A percentile compares a stretch with the other conserved stretches of the same genome.
Evolutionary conservation across 2,888 invertebrate genomes (phyloP).

Genomic region (Penaeus monodon): DNA sequence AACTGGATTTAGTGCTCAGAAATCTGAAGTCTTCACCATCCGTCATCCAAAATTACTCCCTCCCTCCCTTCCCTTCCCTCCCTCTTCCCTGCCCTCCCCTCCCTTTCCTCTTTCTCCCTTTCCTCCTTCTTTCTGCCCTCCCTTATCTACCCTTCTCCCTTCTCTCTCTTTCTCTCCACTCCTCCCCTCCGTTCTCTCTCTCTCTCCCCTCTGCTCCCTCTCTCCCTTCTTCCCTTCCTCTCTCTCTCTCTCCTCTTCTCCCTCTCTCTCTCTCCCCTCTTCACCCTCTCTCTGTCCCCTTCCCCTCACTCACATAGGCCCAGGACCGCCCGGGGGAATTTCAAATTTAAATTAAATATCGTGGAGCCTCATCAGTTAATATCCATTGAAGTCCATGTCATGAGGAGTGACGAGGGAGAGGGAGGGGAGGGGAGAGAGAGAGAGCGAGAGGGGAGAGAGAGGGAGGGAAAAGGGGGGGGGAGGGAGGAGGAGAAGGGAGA

Average conservation of each 20-base stretch:
- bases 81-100: too few species aligned
- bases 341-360: slow-evolving; percentile 50
- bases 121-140: background rate
- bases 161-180: background rate
- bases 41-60: slow-evolving; percentile 48
- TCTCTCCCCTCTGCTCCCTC: background rate
- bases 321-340: slow-evolving; percentile 18
- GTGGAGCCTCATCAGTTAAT: slow-evolving; percentile 48
- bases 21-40: slow-evolving; percentile 46
- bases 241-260: background rate
- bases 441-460: slow-evolving; percentile 1
- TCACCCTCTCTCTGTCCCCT: background rate
- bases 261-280: background rate
- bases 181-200: too few species aligned
- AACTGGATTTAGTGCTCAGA: slow-evolving; percentile 27
- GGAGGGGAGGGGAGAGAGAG: background rate
- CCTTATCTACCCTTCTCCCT: background rate
- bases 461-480: background rate
- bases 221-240: too few species aligned
- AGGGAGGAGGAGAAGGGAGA: background rate
- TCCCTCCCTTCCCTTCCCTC: background rate
- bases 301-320: slow-evolving; percentile 9
- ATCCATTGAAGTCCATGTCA: slow-evolving; percentile 35
- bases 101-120: background rate
- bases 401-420: slow-evolving; percentile 15